Conservation (phyloP, 2,797 vertebrate genomes). For the Paguma larvata region DNA sequence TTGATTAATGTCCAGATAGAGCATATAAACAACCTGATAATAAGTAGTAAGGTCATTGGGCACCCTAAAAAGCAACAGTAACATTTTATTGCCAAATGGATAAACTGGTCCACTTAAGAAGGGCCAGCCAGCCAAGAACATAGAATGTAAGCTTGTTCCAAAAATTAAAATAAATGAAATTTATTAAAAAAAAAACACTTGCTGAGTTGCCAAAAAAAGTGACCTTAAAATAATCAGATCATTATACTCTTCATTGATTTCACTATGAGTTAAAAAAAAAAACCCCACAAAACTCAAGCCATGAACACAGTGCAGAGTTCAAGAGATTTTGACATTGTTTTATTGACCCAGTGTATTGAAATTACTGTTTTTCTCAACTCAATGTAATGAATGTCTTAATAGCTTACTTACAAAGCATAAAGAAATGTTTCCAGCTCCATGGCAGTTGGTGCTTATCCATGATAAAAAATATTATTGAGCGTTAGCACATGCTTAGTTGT, state of each 20-base stretch:
- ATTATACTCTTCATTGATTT: constrained; percentile 34
- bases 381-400: neutral
- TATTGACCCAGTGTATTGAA: neutral
- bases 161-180: constrained; percentile 10
- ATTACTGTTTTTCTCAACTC: constrained; percentile 23
- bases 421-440: neutral
- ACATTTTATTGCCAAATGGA: neutral
- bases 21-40: neutral
- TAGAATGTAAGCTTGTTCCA: neutral
- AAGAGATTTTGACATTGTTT: constrained; percentile 3
- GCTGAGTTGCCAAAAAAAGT: neutral
- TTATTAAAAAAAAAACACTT: neutral
- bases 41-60: neutral
- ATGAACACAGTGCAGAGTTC: neutral
- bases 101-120: neutral
- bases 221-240: constrained; percentile 50
- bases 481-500: neutral
- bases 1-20: neutral
- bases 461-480: constrained; percentile 16
- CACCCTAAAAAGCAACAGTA: neutral
- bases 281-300: neutral
- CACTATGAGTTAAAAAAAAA: neutral
- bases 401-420: constrained; percentile 5
- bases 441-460: neutral
- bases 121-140: neutral